Evolutionary conservation across 2,797 vertebrate genomes (phyloP), one percentile per base, ranked within the genome.

Genomic region (Malacoraja senta): DNA sequence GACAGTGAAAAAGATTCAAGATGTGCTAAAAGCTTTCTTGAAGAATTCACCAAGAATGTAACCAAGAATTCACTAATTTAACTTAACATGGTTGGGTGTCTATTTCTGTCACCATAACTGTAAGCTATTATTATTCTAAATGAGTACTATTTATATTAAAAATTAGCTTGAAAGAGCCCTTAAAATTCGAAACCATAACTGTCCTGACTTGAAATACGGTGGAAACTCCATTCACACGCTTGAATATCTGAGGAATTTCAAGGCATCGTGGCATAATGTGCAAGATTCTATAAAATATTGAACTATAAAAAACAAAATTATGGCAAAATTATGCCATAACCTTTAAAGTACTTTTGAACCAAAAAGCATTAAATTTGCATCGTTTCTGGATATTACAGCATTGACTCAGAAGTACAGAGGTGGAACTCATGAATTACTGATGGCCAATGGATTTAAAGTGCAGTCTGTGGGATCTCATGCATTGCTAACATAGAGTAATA

Each of bases 401-500:
- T 32, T 53, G 4, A 72, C 35, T 58, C 63, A 71, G 84, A 58
- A 58, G 91, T 19, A 10, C 74, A 93, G 17, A 61, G 91, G 44
- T 26, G 38, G 8, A 71, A 77, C 15, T 93, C 44, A 77, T 93
- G 24, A 44, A 93, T 76, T 53, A 61, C 68, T 93, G 77, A 93
- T 93, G 91, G 44, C 8, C 38, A 26, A 61, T 32, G 29, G 76
- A 93, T 74, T 24, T 74, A 53, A 77, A 44, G 19, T 38, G 15
- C 32, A 77, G 35, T 10, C 38, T 35, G 91, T 53, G 12, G 44
- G 38, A 77, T 8, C 91, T 76, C 91, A 78, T 53, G 44, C 72
- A 78, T 78, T 61, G 32, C 44, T 78, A 93, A 93, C 17, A 68
- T 68, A 19, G 68, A 19, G 68, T 71, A 21, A 71, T 71, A 71